Evolutionary conservation across 2,888 invertebrate genomes (phyloP).

Genomic region (Unio pictorum): DNA sequence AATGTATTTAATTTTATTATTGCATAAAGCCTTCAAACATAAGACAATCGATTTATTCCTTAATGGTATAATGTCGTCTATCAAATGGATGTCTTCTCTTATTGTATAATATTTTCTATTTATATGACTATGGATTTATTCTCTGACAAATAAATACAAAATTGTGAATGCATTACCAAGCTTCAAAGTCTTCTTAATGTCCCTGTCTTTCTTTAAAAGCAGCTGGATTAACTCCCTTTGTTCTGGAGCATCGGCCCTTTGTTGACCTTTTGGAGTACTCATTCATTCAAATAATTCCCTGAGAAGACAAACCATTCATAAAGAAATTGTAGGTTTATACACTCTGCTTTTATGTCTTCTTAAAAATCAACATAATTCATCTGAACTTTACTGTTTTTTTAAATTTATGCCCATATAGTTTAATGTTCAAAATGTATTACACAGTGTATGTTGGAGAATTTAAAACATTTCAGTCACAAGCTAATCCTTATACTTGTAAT

Average conservation of each 20-base stretch:
- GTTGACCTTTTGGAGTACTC: constrained; percentile 81
- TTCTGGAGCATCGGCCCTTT: constrained; percentile 77
- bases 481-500: too few relatives aligned
- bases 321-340: neutral
- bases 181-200: constrained; percentile 84
- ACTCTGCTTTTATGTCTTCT: too few relatives aligned
- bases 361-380: too few relatives aligned
- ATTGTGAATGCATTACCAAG: constrained; percentile 48
- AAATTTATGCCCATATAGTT: neutral
- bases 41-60: too few relatives aligned
- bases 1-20: too few relatives aligned
- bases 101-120: too few relatives aligned
- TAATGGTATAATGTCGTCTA: too few relatives aligned
- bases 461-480: neutral
- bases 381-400: too few relatives aligned
- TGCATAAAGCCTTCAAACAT: too few relatives aligned
- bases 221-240: constrained; percentile 87
- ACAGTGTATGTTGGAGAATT: neutral
- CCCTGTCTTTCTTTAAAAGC: constrained; percentile 89
- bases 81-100: too few relatives aligned
- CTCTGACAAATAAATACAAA: neutral
- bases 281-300: constrained; percentile 95
- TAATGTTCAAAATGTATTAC: neutral
- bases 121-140: too few relatives aligned
- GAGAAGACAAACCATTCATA: constrained; percentile 59